Base-by-base conservation (phyloP, 2,888 invertebrate species). In the Micoletzkya japonica region DNA sequence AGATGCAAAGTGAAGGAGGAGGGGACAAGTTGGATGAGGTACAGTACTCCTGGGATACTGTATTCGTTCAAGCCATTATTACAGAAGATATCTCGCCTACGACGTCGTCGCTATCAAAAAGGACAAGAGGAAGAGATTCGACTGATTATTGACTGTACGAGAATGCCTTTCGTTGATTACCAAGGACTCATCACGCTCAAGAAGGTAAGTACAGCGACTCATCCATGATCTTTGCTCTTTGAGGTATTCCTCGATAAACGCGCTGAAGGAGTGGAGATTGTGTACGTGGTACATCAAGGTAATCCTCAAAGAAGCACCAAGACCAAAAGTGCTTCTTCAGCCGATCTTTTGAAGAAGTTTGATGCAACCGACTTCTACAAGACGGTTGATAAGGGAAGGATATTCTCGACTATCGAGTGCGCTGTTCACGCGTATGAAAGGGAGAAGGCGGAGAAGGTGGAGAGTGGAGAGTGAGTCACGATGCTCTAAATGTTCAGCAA, bases 91-190 rank as follows among this genome's bases (percentile, higher is more conserved):
- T 63, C 63, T 0, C 49, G 63, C 0, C 50, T 63, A 20, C 14
- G 34, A 24, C 50, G 54, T 26, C 28, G 28, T n/a, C 28, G 64
- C 14, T 66, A 36, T 36, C 39, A n/a, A 4, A 66, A 54, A n/a
- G 54, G 37, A 50, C 64, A 37, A 54, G 36, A 66, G 37, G 30
- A 66, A 37, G 7, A 20, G 14, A 20, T 32, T 74, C 77, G 75
- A 49, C 63, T 84, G 52, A 79, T 84, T 7, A 82, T 84, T 49
- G 84, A 84, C 63, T 84, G 84, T 70, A 77, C 79, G 3, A 81
- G 82, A 49, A 84, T 84, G 60, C 82, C 82, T 2, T 84, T 83
- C 70, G 79, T 84, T 20, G 84, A 84, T 69, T 82, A 81, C 70
- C 66, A 78, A 50, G 81, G 82, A 7, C 49, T 81, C 20, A 72